phyloP scores from a whole-genome alignment of 2,797 vertebrate species.

The Apogon hyalosoma region DNA sequence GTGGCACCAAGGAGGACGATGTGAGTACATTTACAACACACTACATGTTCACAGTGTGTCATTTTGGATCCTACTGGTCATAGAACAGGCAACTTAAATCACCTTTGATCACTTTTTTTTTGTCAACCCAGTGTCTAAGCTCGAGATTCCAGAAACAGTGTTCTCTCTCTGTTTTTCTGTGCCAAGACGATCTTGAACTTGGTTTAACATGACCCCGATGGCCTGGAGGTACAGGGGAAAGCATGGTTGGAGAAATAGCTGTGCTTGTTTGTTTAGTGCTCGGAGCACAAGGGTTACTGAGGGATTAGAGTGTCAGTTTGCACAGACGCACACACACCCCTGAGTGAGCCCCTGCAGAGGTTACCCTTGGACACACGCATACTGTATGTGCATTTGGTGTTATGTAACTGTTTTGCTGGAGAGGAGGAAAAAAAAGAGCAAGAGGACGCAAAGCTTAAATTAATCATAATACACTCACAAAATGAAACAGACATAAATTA shows the following conservation, averaged over 20 bases:
- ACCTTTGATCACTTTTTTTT: slow-evolving; percentile 1
- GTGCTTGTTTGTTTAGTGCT: slow-evolving; percentile 67
- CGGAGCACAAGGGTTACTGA: slow-evolving; percentile 52
- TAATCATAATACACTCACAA: slow-evolving; percentile 12
- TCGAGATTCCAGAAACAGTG: background rate
- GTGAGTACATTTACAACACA: slow-evolving; percentile 83
- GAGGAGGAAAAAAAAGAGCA: slow-evolving; percentile 32
- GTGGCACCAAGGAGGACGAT: slow-evolving; percentile 97
- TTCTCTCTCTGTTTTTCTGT: background rate
- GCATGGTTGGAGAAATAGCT: slow-evolving; percentile 21
- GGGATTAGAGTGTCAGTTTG: slow-evolving; percentile 59
- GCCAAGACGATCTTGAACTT: slow-evolving; percentile 16
- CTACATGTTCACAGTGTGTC: slow-evolving; percentile 2
- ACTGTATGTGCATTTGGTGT: slow-evolving; percentile 40
- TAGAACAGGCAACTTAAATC: slow-evolving; percentile 7
- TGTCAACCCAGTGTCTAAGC: slow-evolving; percentile 3
- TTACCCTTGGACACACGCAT: slow-evolving; percentile 54
- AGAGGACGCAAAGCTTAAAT: slow-evolving; percentile 44
- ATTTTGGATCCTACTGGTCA: slow-evolving; percentile 20
- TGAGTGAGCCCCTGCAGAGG: slow-evolving; percentile 48
- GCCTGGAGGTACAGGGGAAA: slow-evolving; percentile 35
- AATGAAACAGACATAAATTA: slow-evolving; percentile 10
- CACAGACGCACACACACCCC: slow-evolving; percentile 27
- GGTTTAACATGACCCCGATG: slow-evolving; percentile 36
- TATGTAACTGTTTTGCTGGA: slow-evolving; percentile 55